Conservation (phyloP, 1,140 invertebrate genomes). For the Sweltsa coloradensis region DNA sequence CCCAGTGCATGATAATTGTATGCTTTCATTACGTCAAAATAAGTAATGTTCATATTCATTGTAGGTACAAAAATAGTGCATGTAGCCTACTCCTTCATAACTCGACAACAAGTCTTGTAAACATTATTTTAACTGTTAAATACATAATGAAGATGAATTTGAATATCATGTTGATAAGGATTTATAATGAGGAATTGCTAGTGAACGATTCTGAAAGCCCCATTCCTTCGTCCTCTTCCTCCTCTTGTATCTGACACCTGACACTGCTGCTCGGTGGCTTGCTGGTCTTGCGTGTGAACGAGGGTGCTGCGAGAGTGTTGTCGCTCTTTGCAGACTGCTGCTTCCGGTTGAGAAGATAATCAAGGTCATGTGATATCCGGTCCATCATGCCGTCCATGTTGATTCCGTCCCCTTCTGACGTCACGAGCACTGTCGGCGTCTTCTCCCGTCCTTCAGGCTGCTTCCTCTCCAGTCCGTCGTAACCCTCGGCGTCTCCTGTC, state of each 20-base stretch:
- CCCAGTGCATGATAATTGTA: too few species aligned
- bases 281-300: constrained; percentile 4
- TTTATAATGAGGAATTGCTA: background rate
- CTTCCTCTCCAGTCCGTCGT: constrained; percentile 2
- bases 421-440: background rate
- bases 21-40: too few species aligned
- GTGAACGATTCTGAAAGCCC: background rate
- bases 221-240: constrained; percentile 5
- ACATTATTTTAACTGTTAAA: too few species aligned
- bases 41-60: too few species aligned
- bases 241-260: constrained; percentile 9
- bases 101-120: too few species aligned
- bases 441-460: constrained; percentile 13
- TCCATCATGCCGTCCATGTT: constrained; percentile 45
- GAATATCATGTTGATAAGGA: background rate
- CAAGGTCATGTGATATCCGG: constrained; percentile 58
- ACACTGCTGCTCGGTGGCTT: constrained; percentile 1
- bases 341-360: constrained; percentile 55
- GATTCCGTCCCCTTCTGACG: constrained; percentile 18
- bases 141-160: too few species aligned
- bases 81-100: too few species aligned
- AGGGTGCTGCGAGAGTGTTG: constrained; percentile 1
- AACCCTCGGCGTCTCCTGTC: background rate
- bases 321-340: background rate
- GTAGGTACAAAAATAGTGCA: too few species aligned